These are phyloP conservation scores for Delphinus delphis DNA, from an alignment of 2,113 vertebrate genomes.

Conservation along the genomic window DNA sequence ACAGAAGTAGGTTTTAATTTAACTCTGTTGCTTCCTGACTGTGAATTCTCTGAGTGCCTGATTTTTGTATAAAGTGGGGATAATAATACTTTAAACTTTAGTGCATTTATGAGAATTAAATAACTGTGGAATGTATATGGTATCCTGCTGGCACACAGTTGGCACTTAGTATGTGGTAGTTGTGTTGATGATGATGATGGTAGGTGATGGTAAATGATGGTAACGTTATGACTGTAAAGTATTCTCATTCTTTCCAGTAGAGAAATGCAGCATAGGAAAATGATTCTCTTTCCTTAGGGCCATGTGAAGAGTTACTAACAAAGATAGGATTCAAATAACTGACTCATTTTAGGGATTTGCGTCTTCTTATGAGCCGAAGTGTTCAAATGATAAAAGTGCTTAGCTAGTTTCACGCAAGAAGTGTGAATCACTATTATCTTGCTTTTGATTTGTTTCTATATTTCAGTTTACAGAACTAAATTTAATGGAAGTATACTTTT, in stretches of 20 bases:
- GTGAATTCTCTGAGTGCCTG: background rate
- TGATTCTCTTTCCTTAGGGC: background rate
- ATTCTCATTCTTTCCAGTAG: background rate
- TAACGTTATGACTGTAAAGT: background rate
- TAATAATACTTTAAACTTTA: background rate
- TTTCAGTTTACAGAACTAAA: slow-evolving; percentile 4
- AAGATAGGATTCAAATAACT: background rate
- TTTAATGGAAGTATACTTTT: background rate
- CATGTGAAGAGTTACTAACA: background rate
- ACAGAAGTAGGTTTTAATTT: background rate
- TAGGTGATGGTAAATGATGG: background rate
- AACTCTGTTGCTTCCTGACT: background rate
- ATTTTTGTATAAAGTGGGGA: slow-evolving; percentile 5
- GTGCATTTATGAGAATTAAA: slow-evolving; percentile 21
- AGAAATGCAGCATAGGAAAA: background rate
- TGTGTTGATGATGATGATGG: background rate
- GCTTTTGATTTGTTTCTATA: background rate
- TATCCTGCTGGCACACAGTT: background rate
- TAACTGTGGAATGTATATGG: background rate
- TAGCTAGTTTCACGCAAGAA: background rate
- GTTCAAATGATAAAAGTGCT: background rate
- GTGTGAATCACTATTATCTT: background rate
- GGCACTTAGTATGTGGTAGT: background rate
- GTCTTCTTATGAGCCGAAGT: background rate
- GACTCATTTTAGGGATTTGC: background rate